Conservation (phyloP, 2,888 invertebrate species). For the Thecophora atra region DNA sequence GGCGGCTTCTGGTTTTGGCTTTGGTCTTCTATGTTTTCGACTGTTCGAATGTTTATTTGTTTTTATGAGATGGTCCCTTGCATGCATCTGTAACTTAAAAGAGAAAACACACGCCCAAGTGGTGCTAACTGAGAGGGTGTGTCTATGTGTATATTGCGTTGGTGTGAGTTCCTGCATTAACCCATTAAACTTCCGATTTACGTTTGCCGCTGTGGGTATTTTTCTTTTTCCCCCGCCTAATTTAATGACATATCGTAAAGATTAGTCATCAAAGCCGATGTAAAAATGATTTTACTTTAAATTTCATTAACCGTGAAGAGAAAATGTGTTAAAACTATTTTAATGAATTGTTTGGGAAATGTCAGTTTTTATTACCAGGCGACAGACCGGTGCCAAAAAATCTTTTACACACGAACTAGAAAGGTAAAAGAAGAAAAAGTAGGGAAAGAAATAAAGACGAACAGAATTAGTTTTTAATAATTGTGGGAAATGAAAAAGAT, state of each 20-base stretch:
- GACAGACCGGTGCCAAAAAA: constrained; percentile 30
- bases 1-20: constrained; percentile 34
- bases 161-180: constrained; percentile 43
- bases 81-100: constrained; percentile 20
- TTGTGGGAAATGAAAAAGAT: too few relatives aligned
- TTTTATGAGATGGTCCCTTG: constrained; percentile 23
- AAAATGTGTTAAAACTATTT: constrained; percentile 36
- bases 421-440: too few relatives aligned
- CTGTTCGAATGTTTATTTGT: constrained; percentile 28
- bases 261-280: constrained; percentile 34
- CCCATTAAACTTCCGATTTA: constrained; percentile 46
- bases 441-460: too few relatives aligned
- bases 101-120: too few relatives aligned
- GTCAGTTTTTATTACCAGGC: constrained; percentile 25
- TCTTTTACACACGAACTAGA: not conserved
- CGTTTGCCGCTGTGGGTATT: constrained; percentile 40
- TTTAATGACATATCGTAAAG: constrained; percentile 44
- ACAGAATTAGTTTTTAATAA: too few relatives aligned
- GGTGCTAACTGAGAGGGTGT: constrained; percentile 10
- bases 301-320: constrained; percentile 35
- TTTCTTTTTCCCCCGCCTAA: not conserved
- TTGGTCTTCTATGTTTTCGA: constrained; percentile 1
- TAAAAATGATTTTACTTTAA: constrained; percentile 24
- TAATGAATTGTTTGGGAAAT: constrained; percentile 29
- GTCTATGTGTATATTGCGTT: not conserved